Conservation (phyloP, 2,888 invertebrate species). For the Azorinus chamasolen region DNA sequence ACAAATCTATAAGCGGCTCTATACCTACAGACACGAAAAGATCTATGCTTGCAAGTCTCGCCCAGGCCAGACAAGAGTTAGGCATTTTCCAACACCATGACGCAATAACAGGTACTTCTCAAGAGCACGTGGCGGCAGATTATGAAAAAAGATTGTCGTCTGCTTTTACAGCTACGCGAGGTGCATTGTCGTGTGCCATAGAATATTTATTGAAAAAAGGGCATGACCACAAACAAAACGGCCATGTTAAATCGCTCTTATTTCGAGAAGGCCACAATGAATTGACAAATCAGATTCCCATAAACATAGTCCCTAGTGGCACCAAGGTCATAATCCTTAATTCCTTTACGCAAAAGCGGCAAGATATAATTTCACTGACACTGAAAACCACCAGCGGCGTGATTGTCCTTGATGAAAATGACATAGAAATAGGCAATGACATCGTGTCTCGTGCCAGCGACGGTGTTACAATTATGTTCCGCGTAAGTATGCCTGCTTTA, state of each 20-base stretch:
- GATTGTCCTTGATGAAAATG: conserved; percentile 26
- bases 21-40: conserved; percentile 4
- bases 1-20: conserved; percentile 17
- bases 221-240: not conserved
- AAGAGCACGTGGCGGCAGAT: conserved; percentile 96
- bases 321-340: conserved; percentile 51
- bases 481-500: conserved; percentile 46
- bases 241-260: conserved; percentile 6
- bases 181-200: conserved; percentile 31
- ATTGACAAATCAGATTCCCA: conserved; percentile 35
- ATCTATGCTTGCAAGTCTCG: conserved; percentile 45
- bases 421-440: conserved; percentile 39
- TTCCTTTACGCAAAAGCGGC: conserved; percentile 44
- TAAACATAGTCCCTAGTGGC: conserved; percentile 17
- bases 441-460: not conserved
- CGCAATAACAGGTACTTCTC: conserved; percentile 98
- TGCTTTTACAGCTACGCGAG: conserved; percentile 41
- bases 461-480: conserved; percentile 30
- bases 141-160: conserved; percentile 87
- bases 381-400: conserved; percentile 35
- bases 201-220: conserved; percentile 21
- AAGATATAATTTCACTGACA: conserved; percentile 38
- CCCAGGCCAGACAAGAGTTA: conserved; percentile 91
- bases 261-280: conserved; percentile 17
- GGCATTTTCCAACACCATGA: conserved; percentile 99